Evolutionary conservation across 2,797 vertebrate species (phyloP).

Genomic region (Lepus oiostolus): DNA sequence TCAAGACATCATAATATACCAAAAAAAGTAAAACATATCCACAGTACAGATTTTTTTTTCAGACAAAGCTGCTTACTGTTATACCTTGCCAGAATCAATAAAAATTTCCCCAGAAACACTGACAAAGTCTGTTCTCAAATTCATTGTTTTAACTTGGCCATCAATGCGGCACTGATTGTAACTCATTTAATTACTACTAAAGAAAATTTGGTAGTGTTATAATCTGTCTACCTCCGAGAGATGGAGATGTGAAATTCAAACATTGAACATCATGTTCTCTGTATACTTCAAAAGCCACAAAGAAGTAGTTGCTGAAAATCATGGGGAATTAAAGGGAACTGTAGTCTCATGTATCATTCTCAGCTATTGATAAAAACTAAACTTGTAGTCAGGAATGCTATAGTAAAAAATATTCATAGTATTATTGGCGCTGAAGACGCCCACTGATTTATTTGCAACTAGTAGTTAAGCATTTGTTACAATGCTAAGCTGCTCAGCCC

Average conservation of each 20-base stretch:
- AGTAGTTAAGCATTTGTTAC: not conserved
- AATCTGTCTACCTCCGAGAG: not conserved
- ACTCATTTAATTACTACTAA: not conserved
- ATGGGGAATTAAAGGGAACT: not conserved
- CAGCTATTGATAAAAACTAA: conserved; percentile 21
- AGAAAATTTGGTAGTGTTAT: not conserved
- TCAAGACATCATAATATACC: not conserved
- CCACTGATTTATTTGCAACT: conserved; percentile 3
- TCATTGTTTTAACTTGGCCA: not conserved
- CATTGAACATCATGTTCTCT: not conserved
- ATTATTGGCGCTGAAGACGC: conserved; percentile 46
- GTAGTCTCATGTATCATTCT: not conserved
- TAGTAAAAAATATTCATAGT: conserved; percentile 69
- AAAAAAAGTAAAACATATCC: not conserved
- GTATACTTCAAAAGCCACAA: not conserved
- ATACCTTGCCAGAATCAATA: conserved; percentile 10
- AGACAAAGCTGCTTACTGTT: not conserved
- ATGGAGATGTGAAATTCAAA: not conserved
- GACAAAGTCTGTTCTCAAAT: not conserved
- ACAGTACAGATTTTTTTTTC: not conserved
- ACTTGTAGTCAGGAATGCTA: not conserved
- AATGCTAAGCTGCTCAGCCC: not conserved
- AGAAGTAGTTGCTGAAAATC: not conserved
- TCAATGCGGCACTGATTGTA: not conserved
- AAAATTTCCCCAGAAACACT: not conserved